Conservation (phyloP, 2,888 invertebrate species). For the Patella depressa region DNA sequence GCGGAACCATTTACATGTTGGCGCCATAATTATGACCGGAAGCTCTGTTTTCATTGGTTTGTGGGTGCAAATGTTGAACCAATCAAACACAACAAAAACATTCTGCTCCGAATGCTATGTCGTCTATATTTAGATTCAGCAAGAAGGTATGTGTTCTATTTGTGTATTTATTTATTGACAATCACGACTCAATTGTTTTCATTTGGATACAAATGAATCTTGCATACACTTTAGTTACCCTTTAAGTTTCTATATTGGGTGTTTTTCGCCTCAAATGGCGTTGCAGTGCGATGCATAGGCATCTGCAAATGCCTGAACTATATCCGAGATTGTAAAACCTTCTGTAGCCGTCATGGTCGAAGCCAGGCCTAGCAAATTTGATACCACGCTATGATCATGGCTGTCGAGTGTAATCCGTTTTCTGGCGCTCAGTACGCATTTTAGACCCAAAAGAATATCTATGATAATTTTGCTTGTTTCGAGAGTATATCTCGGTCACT, state of each 20-base stretch:
- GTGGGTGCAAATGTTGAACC: conserved; percentile 33
- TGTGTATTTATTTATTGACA: conserved; percentile 34
- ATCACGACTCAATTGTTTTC: conserved; percentile 23
- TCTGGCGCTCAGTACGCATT: neutral
- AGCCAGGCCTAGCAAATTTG: conserved; percentile 33
- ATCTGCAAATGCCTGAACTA: conserved; percentile 2
- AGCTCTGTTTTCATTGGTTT: conserved; percentile 39
- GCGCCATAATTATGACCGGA: conserved; percentile 44
- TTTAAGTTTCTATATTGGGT: neutral
- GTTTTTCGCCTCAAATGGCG: neutral
- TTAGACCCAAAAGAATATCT: neutral
- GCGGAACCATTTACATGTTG: conserved; percentile 40
- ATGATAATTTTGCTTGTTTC: too few relatives aligned
- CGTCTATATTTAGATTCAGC: conserved; percentile 60
- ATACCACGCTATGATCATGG: conserved; percentile 33
- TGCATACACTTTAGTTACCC: conserved; percentile 22
- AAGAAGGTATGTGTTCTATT: conserved; percentile 56
- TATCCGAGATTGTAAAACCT: neutral
- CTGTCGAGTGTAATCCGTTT: conserved; percentile 23
- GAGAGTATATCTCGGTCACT: too few relatives aligned
- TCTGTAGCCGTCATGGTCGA: conserved; percentile 32
- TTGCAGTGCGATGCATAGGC: conserved; percentile 11
- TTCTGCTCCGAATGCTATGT: conserved; percentile 52
- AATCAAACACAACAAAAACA: conserved; percentile 43
- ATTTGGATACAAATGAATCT: conserved; percentile 23